Percentiles rank a stretch among this genome's conserved stretches.
phyloP scores from a whole-genome alignment of 2,113 vertebrate species.

The Onychostoma macrolepis region DNA sequence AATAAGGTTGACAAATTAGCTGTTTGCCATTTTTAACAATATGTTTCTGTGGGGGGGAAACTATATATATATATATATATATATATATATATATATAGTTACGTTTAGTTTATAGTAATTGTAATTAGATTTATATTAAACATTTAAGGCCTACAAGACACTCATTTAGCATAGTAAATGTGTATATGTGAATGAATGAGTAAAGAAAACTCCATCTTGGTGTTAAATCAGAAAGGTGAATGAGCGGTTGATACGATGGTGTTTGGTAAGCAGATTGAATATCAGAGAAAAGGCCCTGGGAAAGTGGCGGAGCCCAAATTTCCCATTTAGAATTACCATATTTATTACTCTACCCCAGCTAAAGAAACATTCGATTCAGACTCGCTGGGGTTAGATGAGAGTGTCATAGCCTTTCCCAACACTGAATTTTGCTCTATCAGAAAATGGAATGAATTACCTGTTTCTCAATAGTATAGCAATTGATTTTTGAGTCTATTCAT shows the following conservation, averaged over 20 bases:
- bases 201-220: slow-evolving; percentile 3
- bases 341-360: slow-evolving; percentile 51
- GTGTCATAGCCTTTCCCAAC: slow-evolving; percentile 42
- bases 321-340: slow-evolving; percentile 50
- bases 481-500: slow-evolving; percentile 40
- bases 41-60: neutral
- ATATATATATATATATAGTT: no score
- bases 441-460: slow-evolving; percentile 48
- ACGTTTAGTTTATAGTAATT: no score
- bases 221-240: slow-evolving; percentile 34
- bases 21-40: slow-evolving; percentile 16
- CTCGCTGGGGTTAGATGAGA: slow-evolving; percentile 47
- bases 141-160: neutral
- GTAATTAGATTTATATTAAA: neutral
- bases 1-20: neutral
- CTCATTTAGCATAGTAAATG: neutral
- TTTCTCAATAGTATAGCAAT: slow-evolving; percentile 28
- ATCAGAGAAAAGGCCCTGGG: slow-evolving; percentile 9
- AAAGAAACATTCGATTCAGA: slow-evolving; percentile 56
- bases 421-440: slow-evolving; percentile 31
- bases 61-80: no score
- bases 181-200: slow-evolving; percentile 7
- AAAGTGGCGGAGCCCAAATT: slow-evolving; percentile 33
- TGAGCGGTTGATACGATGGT: slow-evolving; percentile 42
- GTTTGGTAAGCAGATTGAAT: slow-evolving; percentile 48